Percentiles rank a stretch among this genome's conserved stretches.
Evolutionary conservation across 2,113 vertebrate species (phyloP).

Genomic region (Alaudala cheleensis): DNA sequence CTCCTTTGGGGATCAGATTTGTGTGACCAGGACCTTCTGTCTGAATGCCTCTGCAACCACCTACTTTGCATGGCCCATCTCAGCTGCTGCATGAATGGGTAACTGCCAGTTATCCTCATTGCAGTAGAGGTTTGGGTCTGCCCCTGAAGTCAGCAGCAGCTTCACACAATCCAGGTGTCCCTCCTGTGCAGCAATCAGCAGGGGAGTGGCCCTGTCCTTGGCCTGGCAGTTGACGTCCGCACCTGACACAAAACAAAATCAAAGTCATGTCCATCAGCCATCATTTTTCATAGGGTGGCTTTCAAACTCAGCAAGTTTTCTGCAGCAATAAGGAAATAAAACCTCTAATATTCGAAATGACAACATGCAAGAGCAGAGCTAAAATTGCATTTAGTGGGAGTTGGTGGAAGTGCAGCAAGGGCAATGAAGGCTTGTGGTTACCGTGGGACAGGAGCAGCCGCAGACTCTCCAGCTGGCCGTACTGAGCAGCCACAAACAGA

Average conservation of each 20-base stretch:
- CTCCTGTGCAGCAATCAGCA: conserved; percentile 94
- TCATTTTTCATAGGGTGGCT: not conserved
- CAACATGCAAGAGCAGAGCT: not conserved
- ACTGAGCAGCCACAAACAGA: conserved; percentile 92
- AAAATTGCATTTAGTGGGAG: not conserved
- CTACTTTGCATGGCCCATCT: conserved; percentile 87
- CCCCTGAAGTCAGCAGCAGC: conserved; percentile 79
- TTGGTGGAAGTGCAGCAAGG: not conserved
- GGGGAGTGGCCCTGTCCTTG: conserved; percentile 87
- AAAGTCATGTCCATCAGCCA: not conserved
- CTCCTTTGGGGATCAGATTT: not conserved
- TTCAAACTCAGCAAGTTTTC: not conserved
- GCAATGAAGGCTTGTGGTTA: conserved; percentile 49
- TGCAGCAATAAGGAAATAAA: not conserved
- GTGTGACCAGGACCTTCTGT: not conserved
- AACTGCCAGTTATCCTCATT: conserved; percentile 86
- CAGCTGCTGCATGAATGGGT: conserved; percentile 90
- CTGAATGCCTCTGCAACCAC: conserved; percentile 1
- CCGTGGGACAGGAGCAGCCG: conserved; percentile 80
- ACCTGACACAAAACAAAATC: conserved; percentile 67
- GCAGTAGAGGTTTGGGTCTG: conserved; percentile 87
- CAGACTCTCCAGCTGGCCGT: conserved; percentile 84
- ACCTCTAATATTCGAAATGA: not conserved
- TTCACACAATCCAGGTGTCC: conserved; percentile 84
- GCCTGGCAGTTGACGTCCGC: conserved; percentile 87